Evolutionary conservation across 2,888 invertebrate species (phyloP).

Genomic region (Zygothrica quintamaculata): DNA sequence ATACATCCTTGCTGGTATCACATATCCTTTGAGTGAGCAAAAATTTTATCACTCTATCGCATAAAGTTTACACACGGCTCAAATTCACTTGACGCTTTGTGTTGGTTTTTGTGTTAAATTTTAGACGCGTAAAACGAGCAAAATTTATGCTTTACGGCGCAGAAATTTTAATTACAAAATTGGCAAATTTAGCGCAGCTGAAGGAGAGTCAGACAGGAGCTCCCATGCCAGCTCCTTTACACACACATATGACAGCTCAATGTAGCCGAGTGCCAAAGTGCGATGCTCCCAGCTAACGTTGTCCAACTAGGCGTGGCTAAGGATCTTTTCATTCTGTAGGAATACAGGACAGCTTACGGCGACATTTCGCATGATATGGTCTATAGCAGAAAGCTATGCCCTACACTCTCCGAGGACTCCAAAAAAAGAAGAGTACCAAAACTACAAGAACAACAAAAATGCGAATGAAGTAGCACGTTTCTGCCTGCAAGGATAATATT

Average conservation of each 20-base stretch:
- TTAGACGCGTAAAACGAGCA: slow-evolving; percentile 64
- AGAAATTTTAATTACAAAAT: slow-evolving; percentile 80
- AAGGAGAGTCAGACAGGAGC: slow-evolving; percentile 25
- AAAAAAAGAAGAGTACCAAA: too few relatives aligned
- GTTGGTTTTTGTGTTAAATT: slow-evolving; percentile 49
- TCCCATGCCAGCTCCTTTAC: slow-evolving; percentile 48
- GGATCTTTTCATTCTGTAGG: slow-evolving; percentile 20
- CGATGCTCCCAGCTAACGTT: slow-evolving; percentile 13
- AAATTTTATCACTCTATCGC: slow-evolving; percentile 29
- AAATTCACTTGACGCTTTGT: slow-evolving; percentile 29
- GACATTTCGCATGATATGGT: slow-evolving; percentile 54
- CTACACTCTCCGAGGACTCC: slow-evolving; percentile 42
- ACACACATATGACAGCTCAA: slow-evolving; percentile 78
- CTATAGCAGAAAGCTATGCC: slow-evolving; percentile 65
- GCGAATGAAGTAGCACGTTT: slow-evolving; percentile 81
- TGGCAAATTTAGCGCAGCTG: slow-evolving; percentile 67
- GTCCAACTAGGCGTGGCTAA: slow-evolving; percentile 26
- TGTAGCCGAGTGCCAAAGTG: slow-evolving; percentile 40
- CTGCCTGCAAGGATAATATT: slow-evolving; percentile 83
- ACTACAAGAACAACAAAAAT: too few relatives aligned
- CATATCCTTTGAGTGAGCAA: slow-evolving; percentile 26
- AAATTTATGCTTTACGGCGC: slow-evolving; percentile 79
- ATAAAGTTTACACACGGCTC: slow-evolving; percentile 36
- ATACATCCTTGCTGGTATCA: background rate
- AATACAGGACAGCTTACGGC: slow-evolving; percentile 45